A percentile compares a stretch with the other conserved stretches of the same genome.
Conservation (phyloP, 2,113 vertebrate genomes). For the Elephantulus edwardii region DNA sequence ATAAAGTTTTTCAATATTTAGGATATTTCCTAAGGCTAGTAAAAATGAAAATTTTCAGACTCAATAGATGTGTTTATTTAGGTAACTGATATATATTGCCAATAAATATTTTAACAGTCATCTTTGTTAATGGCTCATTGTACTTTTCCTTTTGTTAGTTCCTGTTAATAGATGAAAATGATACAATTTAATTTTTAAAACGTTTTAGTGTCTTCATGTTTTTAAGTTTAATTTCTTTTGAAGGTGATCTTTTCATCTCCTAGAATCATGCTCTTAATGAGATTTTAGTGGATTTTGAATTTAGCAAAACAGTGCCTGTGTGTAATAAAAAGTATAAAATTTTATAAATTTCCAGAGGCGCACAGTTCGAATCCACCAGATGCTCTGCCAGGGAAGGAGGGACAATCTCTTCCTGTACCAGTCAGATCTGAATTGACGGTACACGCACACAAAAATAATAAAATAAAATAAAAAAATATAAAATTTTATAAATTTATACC, state of each 20-base stretch:
- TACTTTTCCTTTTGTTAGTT: too few species aligned
- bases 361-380: too few species aligned
- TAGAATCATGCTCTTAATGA: not conserved
- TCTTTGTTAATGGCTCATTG: not conserved
- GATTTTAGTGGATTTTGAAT: slow-evolving; percentile 2
- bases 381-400: too few species aligned
- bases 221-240: slow-evolving; percentile 37
- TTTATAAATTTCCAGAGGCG: too few species aligned
- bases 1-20: slow-evolving; percentile 1
- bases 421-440: too few species aligned
- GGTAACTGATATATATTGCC: not conserved
- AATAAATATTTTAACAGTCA: not conserved
- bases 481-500: too few species aligned
- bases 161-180: too few species aligned
- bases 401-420: too few species aligned
- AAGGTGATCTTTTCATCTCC: not conserved
- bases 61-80: not conserved
- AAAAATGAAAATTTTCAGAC: slow-evolving; percentile 18
- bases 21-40: not conserved
- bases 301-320: not conserved
- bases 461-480: too few species aligned
- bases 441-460: too few species aligned
- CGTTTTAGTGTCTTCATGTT: not conserved
- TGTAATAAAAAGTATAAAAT: slow-evolving; percentile 35
- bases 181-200: slow-evolving; percentile 4